Evolutionary conservation across 2,113 vertebrate species (phyloP).

Genomic region (Notechis scutatus): DNA sequence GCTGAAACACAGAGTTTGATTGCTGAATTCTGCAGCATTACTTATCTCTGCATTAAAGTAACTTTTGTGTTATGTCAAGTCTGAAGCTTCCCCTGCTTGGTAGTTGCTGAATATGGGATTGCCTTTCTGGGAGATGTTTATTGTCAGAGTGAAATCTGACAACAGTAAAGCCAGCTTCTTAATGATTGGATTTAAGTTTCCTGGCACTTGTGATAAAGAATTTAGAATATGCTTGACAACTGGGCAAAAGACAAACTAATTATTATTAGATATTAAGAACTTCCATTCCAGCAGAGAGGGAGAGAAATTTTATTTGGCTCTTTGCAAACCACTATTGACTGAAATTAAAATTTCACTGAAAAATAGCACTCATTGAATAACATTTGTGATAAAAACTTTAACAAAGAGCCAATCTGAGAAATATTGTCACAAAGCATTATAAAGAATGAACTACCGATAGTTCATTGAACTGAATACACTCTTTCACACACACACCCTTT

Average conservation of each 20-base stretch:
- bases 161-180: background rate
- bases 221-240: background rate
- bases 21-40: background rate
- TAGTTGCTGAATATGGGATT: background rate
- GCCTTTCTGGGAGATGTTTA: background rate
- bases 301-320: background rate
- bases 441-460: background rate
- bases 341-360: background rate
- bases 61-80: background rate
- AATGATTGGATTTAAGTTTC: background rate
- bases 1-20: background rate
- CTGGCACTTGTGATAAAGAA: background rate
- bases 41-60: background rate
- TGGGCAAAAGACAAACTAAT: background rate
- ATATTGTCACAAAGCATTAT: background rate
- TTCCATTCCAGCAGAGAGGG: background rate
- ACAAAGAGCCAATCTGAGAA: background rate
- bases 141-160: background rate
- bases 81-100: background rate
- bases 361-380: background rate
- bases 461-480: background rate
- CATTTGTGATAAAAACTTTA: background rate
- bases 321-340: background rate
- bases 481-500: background rate
- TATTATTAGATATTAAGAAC: background rate